Percentiles rank a stretch among this genome's conserved stretches.
Conservation (phyloP, 2,888 invertebrate species). For the Petrolisthes manimaculis region DNA sequence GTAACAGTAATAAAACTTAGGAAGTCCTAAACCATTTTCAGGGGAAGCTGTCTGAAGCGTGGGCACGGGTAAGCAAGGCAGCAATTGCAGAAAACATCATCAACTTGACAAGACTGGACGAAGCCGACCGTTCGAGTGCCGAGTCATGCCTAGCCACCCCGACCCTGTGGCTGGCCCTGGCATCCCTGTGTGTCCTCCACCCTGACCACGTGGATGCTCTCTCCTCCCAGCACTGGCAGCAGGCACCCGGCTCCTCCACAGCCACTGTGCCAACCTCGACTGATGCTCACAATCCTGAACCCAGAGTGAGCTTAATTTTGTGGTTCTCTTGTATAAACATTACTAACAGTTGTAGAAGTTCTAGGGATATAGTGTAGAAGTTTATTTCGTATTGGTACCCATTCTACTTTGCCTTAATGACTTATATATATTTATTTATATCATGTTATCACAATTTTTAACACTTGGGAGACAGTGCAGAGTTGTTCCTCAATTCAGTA, state of each 20-base stretch:
- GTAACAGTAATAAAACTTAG: neutral
- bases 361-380: too few relatives aligned
- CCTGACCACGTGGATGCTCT: conserved; percentile 88
- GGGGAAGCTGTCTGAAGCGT: conserved; percentile 87
- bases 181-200: conserved; percentile 92
- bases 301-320: conserved; percentile 20
- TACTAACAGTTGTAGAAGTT: too few relatives aligned
- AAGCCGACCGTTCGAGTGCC: conserved; percentile 79
- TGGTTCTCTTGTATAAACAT: too few relatives aligned
- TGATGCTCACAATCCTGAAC: conserved; percentile 52
- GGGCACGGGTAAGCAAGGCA: conserved; percentile 89
- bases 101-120: conserved; percentile 84
- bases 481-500: too few relatives aligned
- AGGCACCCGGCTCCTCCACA: conserved; percentile 69
- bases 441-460: too few relatives aligned
- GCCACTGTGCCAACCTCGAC: conserved; percentile 32
- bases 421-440: too few relatives aligned
- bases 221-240: conserved; percentile 80
- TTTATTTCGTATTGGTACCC: too few relatives aligned
- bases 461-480: too few relatives aligned
- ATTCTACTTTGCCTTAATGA: too few relatives aligned
- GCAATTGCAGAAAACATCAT: conserved; percentile 89
- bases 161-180: conserved; percentile 90
- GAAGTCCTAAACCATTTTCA: conserved; percentile 69
- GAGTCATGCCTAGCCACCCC: conserved; percentile 84